These are phyloP conservation scores for Ceratosolen solmsi DNA, from an alignment of 1,140 invertebrate species.

Conservation along the genomic window DNA sequence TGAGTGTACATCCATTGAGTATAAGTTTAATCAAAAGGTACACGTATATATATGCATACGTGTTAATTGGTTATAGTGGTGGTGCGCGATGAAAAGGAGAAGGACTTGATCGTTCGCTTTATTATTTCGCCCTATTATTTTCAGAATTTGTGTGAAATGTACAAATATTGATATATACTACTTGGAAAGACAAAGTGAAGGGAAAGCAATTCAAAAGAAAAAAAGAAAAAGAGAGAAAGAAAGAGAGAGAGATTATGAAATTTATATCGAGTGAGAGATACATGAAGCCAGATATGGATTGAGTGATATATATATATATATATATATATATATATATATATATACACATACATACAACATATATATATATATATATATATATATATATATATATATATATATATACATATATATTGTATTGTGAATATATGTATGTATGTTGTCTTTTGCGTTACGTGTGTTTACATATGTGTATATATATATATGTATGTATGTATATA, in stretches of 20 bases:
- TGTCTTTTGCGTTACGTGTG: no score
- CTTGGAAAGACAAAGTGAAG: neutral
- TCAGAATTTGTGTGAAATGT: neutral
- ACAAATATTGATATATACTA: conserved; percentile 42
- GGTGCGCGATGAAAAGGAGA: conserved; percentile 9
- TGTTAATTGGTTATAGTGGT: neutral
- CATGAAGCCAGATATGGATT: neutral
- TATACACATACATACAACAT: no score
- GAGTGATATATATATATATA: no score
- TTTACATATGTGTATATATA: no score
- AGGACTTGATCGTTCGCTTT: conserved; percentile 10
- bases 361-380: no score
- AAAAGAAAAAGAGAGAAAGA: conserved; percentile 41
- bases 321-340: no score
- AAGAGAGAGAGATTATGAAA: no score
- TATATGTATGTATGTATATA: no score
- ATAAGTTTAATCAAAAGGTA: neutral
- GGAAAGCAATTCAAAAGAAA: conserved; percentile 1
- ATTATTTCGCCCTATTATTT: neutral
- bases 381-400: no score
- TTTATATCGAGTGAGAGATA: no score
- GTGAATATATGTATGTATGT: no score
- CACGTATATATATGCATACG: conserved; percentile 14
- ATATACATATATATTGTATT: no score
- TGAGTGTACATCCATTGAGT: conserved; percentile 21